Percentiles rank a stretch among this genome's conserved stretches.
Conservation (phyloP, 2,113 vertebrate species). For the Chaenogobius annularis region DNA sequence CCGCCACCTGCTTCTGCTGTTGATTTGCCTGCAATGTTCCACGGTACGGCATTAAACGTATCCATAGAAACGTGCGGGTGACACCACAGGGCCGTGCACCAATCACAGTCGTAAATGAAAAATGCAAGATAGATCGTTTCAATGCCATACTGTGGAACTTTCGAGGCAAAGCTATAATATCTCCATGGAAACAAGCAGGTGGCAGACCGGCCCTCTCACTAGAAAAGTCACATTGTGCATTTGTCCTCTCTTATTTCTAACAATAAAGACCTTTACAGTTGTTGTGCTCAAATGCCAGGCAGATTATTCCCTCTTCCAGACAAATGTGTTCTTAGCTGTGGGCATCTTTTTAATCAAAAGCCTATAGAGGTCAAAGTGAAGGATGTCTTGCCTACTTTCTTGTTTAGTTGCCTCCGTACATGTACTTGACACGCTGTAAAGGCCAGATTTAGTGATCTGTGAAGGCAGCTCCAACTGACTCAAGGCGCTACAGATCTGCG, state of each 20-base stretch:
- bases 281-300: neutral
- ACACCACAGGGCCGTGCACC: neutral
- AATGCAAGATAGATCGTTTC: too few relatives aligned
- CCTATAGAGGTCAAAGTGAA: conserved; percentile 26
- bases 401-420: conserved; percentile 34
- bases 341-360: conserved; percentile 34
- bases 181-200: neutral
- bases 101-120: too few relatives aligned
- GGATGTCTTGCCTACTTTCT: conserved; percentile 28
- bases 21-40: neutral
- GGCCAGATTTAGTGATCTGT: conserved; percentile 28
- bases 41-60: neutral
- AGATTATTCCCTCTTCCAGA: neutral
- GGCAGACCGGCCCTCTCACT: neutral
- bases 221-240: neutral
- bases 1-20: neutral
- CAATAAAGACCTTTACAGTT: neutral
- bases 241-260: neutral
- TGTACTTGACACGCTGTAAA: conserved; percentile 39
- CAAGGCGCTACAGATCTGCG: conserved; percentile 46
- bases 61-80: neutral
- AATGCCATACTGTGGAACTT: too few relatives aligned
- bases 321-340: conserved; percentile 7
- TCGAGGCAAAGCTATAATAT: too few relatives aligned
- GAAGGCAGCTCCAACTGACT: conserved; percentile 37